Base-by-base conservation (phyloP, 2,888 invertebrate genomes). In the Parelbella ahira region DNA sequence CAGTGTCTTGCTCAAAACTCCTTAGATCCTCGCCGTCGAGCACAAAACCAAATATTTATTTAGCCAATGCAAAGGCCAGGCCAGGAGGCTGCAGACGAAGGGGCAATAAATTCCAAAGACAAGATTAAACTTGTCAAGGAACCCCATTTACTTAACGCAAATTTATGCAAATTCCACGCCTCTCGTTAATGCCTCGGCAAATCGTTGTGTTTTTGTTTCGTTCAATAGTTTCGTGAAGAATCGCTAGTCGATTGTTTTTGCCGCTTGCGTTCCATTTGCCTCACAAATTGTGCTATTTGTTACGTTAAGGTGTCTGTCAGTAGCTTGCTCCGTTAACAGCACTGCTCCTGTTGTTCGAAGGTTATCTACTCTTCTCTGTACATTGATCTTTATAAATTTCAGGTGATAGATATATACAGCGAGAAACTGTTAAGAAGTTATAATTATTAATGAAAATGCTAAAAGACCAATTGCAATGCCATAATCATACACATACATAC, bases 91-190 rank as follows among this genome's bases (percentile, higher is more conserved):
- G 72, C 70, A 66, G 72, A 67, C 58, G 67, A 36, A 36, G 66
- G 64, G 72, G 77, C 77, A 72, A 86, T 86, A 84, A 86, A 86
- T 86, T 80, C 68, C 66, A 62, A 74, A 78, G 82, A 81, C 82
- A 81, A 81, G 84, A 84, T 86, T 83, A 86, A 83, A 84, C 79
- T 86, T 86, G 86, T 86, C 84, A 83, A 69, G 81, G 80, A 76
- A 72, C 72, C 80, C 83, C 82, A 79, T 86, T 86, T 83, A 84
- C 84, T 84, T 84, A 83, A 83, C 78, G 84, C 80, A 82, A 86
- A 86, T 86, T 84, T 86, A 86, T 86, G 84, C 77, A 84, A 84
- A 84, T 83, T 72, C 77, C 71, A 50, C 63, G 69, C 65, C 63
- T 70, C 75, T 73, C 67, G 74, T 75, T 77, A 75, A 71, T 62